These are phyloP conservation scores for Macrotus californicus DNA, from an alignment of 2,113 vertebrate genomes.

Conservation along the genomic window DNA sequence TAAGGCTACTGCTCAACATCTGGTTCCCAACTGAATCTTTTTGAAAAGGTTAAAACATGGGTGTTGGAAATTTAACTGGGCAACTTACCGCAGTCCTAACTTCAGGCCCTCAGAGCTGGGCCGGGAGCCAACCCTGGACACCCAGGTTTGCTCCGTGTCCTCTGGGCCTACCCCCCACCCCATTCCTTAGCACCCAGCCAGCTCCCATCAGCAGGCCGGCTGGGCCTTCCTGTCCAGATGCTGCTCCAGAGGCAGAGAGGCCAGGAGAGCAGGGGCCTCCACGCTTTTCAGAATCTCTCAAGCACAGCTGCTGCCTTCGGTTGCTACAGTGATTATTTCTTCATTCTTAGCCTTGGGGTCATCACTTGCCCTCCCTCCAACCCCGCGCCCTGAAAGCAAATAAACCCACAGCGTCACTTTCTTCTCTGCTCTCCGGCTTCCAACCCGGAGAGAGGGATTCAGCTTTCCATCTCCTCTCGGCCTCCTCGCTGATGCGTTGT, in stretches of 20 bases:
- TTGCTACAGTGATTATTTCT: background rate
- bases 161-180: background rate
- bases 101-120: background rate
- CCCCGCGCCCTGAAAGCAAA: too few relatives aligned
- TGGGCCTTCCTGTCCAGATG: background rate
- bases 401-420: accelerated
- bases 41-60: background rate
- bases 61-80: background rate
- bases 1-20: background rate
- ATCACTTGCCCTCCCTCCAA: too few relatives aligned
- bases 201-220: too few relatives aligned
- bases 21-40: background rate
- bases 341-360: background rate
- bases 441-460: background rate
- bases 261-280: background rate
- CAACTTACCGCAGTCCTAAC: background rate
- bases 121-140: background rate
- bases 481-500: background rate
- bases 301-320: background rate
- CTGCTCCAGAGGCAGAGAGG: background rate
- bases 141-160: background rate
- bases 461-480: background rate
- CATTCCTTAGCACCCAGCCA: background rate
- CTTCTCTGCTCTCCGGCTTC: background rate
- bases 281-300: too few relatives aligned